Conservation (phyloP, 2,797 vertebrate genomes). For the Muscicapa striata region DNA sequence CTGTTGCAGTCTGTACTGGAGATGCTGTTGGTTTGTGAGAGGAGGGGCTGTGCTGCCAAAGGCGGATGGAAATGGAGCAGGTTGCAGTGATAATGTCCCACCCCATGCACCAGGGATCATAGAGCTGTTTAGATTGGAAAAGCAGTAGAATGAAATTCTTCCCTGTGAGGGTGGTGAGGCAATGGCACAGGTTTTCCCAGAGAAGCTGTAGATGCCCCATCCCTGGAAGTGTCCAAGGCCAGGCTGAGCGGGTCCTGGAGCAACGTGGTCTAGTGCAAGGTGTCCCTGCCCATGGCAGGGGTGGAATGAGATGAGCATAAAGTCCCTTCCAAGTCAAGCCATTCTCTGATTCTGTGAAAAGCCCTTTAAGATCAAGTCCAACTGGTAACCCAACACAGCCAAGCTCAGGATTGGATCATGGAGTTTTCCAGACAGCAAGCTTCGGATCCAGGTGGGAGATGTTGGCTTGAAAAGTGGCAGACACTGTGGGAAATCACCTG, state of each 20-base stretch:
- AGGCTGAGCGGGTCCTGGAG: fast-evolving
- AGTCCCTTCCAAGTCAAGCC: neutral
- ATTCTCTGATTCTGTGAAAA: neutral
- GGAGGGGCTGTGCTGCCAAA: fast-evolving
- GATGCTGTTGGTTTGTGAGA: no score
- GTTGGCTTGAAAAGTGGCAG: neutral
- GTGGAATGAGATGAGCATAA: neutral
- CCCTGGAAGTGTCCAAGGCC: neutral
- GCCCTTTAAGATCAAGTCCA: neutral
- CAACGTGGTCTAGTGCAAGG: fast-evolving
- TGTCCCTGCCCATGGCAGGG: neutral
- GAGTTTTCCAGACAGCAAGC: neutral
- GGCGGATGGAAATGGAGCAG: neutral
- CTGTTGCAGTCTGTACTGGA: fast-evolving
- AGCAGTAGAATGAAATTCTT: neutral
- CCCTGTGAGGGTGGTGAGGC: neutral
- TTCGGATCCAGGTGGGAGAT: neutral
- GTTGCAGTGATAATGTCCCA: fast-evolving
- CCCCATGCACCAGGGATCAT: fast-evolving
- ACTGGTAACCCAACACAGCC: fast-evolving
- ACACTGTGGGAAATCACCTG: neutral
- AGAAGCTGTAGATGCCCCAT: neutral
- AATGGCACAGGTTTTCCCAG: neutral
- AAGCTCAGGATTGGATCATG: neutral
- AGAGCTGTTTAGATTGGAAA: neutral